These are phyloP conservation scores for Fundulus diaphanus DNA, from an alignment of 2,797 vertebrate species.

Conservation along the genomic window DNA sequence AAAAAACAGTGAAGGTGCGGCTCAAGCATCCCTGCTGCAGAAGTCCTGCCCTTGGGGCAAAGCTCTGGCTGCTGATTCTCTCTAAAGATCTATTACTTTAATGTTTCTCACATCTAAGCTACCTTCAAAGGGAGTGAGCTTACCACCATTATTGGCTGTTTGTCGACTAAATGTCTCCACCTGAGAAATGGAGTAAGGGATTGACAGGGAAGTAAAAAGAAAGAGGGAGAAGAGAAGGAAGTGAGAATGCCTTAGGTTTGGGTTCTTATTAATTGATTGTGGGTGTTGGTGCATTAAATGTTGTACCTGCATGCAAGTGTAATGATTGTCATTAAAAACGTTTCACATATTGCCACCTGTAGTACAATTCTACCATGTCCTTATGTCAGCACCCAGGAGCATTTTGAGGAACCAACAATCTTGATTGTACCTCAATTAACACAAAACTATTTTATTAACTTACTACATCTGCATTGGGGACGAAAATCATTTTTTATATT, in stretches of 20 bases:
- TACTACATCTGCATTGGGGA: too few species aligned
- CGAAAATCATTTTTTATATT: background rate
- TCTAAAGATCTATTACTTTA: constrained; percentile 69
- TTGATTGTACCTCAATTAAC: background rate
- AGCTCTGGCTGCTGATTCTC: constrained; percentile 61
- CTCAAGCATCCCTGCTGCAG: constrained; percentile 41
- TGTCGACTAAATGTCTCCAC: constrained; percentile 65
- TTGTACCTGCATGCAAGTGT: constrained; percentile 8
- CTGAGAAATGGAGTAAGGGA: constrained; percentile 57
- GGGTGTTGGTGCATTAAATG: constrained; percentile 3
- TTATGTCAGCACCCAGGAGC: background rate
- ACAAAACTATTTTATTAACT: background rate
- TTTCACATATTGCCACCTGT: background rate
- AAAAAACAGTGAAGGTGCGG: constrained; percentile 72
- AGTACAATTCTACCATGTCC: background rate
- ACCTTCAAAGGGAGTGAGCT: constrained; percentile 66
- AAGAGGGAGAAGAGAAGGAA: constrained; percentile 38
- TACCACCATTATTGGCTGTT: constrained; percentile 65
- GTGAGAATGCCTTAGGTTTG: constrained; percentile 37
- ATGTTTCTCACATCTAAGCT: constrained; percentile 66
- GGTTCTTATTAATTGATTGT: constrained; percentile 21
- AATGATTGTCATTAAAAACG: background rate
- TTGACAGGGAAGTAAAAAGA: constrained; percentile 43
- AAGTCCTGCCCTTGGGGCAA: constrained; percentile 61
- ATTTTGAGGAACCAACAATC: background rate